Evolutionary conservation across 2,888 invertebrate genomes (phyloP), one percentile per base, ranked within the genome.

Genomic region (Blastobasis adustella): DNA sequence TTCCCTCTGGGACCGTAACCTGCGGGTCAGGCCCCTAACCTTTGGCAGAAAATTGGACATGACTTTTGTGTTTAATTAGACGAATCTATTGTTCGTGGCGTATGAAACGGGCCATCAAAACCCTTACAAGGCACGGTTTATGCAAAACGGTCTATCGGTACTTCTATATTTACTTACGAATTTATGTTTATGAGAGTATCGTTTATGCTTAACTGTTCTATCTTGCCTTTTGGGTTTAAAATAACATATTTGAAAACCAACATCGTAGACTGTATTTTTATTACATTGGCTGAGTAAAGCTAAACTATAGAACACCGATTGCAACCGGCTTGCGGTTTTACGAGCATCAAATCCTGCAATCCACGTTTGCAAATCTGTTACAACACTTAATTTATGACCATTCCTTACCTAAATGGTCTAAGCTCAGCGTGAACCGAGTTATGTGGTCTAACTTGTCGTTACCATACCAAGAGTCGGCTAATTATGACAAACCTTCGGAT

Each of bases 31-130:
- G 70, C 66, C 63, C 63, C 60, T 65, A 66, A 67, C 66, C 69
- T 72, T 69, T 71, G 61, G 59, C 62, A 70, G 72, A 69, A 71
- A 73, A 76, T 76, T 69, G 71, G 65, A 73, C 69, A 67, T 65
- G 68, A 67, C 64, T 66, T 67, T 74, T 73, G 67, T 67, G 67
- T 72, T 64, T 71, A 72, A 74, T 72, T 68, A 70, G 61, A 60
- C 58, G 63, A 62, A 63, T 60, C 59, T 62, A 65, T 66, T 66
- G 61, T 66, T 63, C 54, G 23, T 23, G 23, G 23, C 47, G 55
- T 56, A 53, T 49, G 41, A 43, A 49, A 52, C 48, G 47, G 45
- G 51, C 39, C 52, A 41, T 41, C 45, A 54, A 46, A 37, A 41
- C 7, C 54, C 49, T 48, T 51, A 45, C 47, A 52, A 46, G 52